phyloP scores from a whole-genome alignment of 1,140 invertebrate species.

The Habropoda laboriosa region DNA sequence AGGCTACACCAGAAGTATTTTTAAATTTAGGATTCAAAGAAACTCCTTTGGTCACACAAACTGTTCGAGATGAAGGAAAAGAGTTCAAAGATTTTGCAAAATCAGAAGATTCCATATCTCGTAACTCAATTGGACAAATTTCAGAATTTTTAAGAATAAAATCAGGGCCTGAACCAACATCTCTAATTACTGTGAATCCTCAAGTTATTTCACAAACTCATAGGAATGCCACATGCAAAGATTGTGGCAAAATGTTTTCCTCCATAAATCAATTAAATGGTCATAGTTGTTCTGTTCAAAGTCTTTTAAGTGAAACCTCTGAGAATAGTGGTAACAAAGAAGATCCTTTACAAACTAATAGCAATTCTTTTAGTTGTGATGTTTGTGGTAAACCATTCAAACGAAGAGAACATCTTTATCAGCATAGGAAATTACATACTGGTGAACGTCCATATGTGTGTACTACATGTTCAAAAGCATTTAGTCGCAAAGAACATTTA shows the following conservation, averaged over 20 bases:
- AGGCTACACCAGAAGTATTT: slow-evolving; percentile 78
- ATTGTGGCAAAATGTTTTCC: slow-evolving; percentile 77
- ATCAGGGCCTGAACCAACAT: slow-evolving; percentile 72
- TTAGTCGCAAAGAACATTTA: slow-evolving; percentile 88
- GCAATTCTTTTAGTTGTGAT: slow-evolving; percentile 81
- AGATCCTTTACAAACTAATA: slow-evolving; percentile 64
- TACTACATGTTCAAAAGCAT: slow-evolving; percentile 87
- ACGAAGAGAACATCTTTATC: slow-evolving; percentile 85
- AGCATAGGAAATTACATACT: slow-evolving; percentile 87
- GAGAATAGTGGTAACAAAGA: slow-evolving; percentile 69
- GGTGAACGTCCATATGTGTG: slow-evolving; percentile 89
- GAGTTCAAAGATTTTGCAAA: slow-evolving; percentile 77
- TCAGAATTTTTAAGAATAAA: slow-evolving; percentile 79
- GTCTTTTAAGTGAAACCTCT: slow-evolving; percentile 69
- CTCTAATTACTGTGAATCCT: slow-evolving; percentile 77
- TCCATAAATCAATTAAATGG: slow-evolving; percentile 70
- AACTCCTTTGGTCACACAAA: slow-evolving; percentile 64
- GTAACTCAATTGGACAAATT: slow-evolving; percentile 78
- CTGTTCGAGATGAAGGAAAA: slow-evolving; percentile 73
- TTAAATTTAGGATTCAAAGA: slow-evolving; percentile 79
- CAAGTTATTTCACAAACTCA: slow-evolving; percentile 75
- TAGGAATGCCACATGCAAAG: slow-evolving; percentile 77
- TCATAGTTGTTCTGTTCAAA: slow-evolving; percentile 72
- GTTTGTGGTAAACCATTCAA: slow-evolving; percentile 84
- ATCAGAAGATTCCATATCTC: slow-evolving; percentile 73